Conservation (phyloP, 2,888 invertebrate species). For the Nomada hirtipes region DNA sequence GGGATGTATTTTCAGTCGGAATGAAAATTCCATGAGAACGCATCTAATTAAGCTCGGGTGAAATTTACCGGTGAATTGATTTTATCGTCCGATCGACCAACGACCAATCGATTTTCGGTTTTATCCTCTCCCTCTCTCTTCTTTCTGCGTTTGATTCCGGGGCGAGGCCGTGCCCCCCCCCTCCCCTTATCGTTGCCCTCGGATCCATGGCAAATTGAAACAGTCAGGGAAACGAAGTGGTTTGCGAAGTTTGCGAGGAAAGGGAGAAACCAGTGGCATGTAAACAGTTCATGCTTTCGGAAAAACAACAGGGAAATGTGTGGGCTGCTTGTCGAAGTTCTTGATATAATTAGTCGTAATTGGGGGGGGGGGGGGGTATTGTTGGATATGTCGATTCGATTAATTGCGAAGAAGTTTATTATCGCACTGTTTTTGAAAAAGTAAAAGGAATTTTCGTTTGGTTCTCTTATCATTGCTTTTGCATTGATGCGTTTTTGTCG, state of each 20-base stretch:
- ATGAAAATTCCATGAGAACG: conserved; percentile 39
- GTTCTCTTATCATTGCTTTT: too few relatives aligned
- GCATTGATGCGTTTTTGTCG: too few relatives aligned
- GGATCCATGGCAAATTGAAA: conserved; percentile 4
- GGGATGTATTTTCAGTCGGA: conserved; percentile 43
- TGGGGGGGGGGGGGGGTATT: background rate
- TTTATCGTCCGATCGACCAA: conserved; percentile 2
- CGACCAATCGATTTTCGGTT: background rate
- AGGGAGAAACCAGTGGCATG: background rate
- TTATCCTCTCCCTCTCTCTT: background rate
- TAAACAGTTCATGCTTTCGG: conserved; percentile 1
- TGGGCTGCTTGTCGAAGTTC: too few relatives aligned
- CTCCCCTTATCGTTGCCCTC: background rate
- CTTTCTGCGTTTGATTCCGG: background rate
- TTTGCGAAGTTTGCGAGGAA: conserved; percentile 3
- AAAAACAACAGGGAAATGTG: background rate
- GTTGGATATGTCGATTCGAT: background rate
- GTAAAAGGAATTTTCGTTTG: background rate
- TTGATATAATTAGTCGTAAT: background rate
- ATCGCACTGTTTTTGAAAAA: background rate
- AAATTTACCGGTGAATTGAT: conserved; percentile 20
- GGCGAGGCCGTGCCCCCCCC: too few relatives aligned
- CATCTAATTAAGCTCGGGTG: conserved; percentile 31
- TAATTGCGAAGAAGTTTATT: background rate
- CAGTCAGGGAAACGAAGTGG: conserved; percentile 7